Evolutionary conservation across 1,140 invertebrate genomes (phyloP).

Genomic region (Cyclargus thomasi): DNA sequence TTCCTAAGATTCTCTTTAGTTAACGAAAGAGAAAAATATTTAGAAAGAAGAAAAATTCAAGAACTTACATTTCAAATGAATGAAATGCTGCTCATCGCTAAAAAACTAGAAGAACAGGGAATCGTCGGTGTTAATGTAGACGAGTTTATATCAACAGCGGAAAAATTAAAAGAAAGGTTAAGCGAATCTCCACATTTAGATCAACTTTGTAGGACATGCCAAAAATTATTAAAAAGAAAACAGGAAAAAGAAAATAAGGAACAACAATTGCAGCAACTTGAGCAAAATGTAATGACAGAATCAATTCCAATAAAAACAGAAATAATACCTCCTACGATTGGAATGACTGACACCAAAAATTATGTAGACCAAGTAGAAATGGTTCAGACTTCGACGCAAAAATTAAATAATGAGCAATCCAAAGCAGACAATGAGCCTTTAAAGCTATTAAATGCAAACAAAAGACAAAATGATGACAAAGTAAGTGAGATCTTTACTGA

Average conservation of each 20-base stretch:
- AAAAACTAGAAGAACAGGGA: conserved; percentile 3
- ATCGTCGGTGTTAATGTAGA: background rate
- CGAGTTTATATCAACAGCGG: background rate
- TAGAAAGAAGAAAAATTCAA: background rate
- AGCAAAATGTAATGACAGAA: background rate
- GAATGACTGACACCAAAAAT: background rate
- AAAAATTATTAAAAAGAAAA: background rate
- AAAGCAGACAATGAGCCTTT: background rate
- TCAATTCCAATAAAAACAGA: background rate
- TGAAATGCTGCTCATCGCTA: conserved; percentile 5
- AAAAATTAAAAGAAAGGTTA: background rate
- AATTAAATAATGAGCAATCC: background rate
- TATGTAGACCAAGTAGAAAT: background rate
- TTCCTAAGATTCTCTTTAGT: background rate
- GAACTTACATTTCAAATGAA: conserved; percentile 9
- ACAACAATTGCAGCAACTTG: background rate
- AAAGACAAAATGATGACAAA: background rate
- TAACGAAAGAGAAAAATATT: background rate
- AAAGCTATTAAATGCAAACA: background rate
- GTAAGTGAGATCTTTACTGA: background rate
- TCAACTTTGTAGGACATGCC: background rate
- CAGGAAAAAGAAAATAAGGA: background rate
- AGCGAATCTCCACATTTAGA: background rate
- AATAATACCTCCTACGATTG: background rate
- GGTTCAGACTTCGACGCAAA: background rate